A percentile compares a stretch with the other conserved stretches of the same genome.
Conservation (phyloP, 1,140 invertebrate genomes). For the Nymphalis io region DNA sequence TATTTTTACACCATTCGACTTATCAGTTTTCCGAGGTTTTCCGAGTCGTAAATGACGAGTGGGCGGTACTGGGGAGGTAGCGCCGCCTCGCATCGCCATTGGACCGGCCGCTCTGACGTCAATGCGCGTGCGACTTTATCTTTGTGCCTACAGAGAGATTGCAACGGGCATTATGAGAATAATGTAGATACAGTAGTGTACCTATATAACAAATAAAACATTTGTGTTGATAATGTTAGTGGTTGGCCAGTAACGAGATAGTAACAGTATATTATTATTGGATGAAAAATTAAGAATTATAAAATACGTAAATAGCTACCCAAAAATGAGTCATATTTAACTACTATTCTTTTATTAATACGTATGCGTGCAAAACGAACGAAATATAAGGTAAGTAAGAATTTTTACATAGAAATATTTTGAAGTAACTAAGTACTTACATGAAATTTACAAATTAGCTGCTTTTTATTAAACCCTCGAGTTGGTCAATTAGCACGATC, state of each 20-base stretch:
- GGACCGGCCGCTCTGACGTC: slow-evolving; percentile 73
- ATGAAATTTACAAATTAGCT: slow-evolving; percentile 57
- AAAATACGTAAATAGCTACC: too few relatives aligned
- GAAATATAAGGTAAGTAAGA: too few relatives aligned
- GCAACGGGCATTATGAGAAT: slow-evolving; percentile 21
- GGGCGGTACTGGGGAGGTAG: slow-evolving; percentile 58
- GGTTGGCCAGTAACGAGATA: neutral
- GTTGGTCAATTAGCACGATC: slow-evolving; percentile 69
- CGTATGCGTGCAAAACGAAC: neutral
- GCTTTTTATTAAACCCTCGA: slow-evolving; percentile 68
- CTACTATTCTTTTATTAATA: neutral
- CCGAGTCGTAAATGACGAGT: slow-evolving; percentile 37
- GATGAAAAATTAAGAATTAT: too few relatives aligned
- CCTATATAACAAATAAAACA: neutral
- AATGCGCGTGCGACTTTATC: slow-evolving; percentile 62
- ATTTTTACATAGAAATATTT: neutral
- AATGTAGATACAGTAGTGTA: slow-evolving; percentile 1
- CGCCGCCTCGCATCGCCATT: slow-evolving; percentile 68
- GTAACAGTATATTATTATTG: too few relatives aligned
- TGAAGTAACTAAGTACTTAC: neutral
- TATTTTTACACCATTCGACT: slow-evolving; percentile 1
- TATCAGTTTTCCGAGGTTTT: slow-evolving; percentile 65
- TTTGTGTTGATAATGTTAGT: neutral
- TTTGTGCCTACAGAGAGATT: slow-evolving; percentile 40
- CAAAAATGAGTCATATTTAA: neutral